A percentile compares a stretch with the other conserved stretches of the same genome.
These are phyloP conservation scores for Harpagifer antarcticus DNA, from an alignment of 2,797 vertebrate species.

Conservation along the genomic window DNA sequence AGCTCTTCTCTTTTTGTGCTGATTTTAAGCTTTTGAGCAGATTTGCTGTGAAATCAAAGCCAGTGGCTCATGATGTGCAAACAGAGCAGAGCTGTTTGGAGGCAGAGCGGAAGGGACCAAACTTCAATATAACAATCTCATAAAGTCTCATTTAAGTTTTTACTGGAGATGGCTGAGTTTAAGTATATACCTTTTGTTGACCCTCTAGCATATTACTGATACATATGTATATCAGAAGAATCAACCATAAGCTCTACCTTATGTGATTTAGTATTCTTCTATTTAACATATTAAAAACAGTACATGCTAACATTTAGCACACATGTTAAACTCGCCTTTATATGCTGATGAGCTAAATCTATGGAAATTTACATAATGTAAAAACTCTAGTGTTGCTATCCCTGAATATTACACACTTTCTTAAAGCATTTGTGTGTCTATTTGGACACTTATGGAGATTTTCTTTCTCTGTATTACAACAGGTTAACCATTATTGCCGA, in stretches of 20 bases:
- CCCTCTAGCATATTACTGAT: neutral
- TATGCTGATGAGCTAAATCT: neutral
- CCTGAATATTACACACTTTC: neutral
- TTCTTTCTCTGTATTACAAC: constrained; percentile 43
- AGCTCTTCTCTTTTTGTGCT: constrained; percentile 10
- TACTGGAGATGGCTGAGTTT: neutral
- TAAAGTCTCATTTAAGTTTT: constrained; percentile 9
- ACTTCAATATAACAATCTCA: constrained; percentile 7
- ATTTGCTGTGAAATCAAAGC: constrained; percentile 36
- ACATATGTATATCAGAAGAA: neutral
- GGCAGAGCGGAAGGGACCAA: constrained; percentile 31
- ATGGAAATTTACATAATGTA: neutral
- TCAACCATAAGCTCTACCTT: too few species aligned
- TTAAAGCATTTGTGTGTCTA: neutral
- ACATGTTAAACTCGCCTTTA: neutral
- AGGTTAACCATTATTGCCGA: constrained; percentile 98
- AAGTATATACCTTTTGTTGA: too few species aligned
- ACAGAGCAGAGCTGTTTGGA: constrained; percentile 39
- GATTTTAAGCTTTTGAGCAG: constrained; percentile 35
- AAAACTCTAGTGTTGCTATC: neutral
- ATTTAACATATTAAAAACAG: neutral
- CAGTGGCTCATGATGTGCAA: constrained; percentile 28
- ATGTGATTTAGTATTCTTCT: too few species aligned
- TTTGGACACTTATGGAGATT: neutral
- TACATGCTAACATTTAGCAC: constrained; percentile 1